Conservation (phyloP, 2,888 invertebrate genomes). For the Synergus umbraculus region DNA sequence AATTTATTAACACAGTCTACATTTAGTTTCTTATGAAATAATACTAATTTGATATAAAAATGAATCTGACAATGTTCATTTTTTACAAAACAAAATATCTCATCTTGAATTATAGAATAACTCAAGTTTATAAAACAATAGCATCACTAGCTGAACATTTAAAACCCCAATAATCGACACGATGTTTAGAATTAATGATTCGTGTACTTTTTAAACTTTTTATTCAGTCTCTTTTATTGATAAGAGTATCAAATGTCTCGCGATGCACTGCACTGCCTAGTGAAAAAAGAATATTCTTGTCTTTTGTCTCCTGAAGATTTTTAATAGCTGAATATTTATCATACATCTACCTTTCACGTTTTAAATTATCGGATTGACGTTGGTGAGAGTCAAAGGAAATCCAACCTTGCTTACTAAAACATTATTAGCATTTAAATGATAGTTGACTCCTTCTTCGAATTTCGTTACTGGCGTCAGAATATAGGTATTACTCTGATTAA, state of each 20-base stretch:
- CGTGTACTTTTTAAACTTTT: background rate
- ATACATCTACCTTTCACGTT: background rate
- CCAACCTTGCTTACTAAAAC: slow-evolving; percentile 62
- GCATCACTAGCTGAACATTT: background rate
- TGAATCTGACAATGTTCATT: slow-evolving; percentile 1
- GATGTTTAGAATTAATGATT: background rate
- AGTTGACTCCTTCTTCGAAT: slow-evolving; percentile 63
- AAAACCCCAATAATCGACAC: background rate
- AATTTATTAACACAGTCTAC: background rate
- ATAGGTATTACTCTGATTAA: slow-evolving; percentile 63
- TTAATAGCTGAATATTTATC: background rate
- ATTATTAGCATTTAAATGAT: slow-evolving; percentile 64
- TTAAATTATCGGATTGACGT: slow-evolving; percentile 48
- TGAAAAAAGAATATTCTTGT: background rate
- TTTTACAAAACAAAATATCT: background rate
- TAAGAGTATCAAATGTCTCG: background rate
- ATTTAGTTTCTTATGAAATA: slow-evolving; percentile 4
- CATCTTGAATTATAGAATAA: background rate
- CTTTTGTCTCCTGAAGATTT: background rate
- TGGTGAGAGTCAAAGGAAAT: slow-evolving; percentile 56
- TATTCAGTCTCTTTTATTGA: background rate
- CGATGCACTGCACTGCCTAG: background rate
- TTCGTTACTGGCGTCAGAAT: slow-evolving; percentile 68
- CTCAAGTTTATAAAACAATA: background rate
- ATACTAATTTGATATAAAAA: slow-evolving; percentile 14